Evolutionary conservation across 92 coral and sea anemone genomes (phyloP).

Genomic region (Zoanthus sociatus): DNA sequence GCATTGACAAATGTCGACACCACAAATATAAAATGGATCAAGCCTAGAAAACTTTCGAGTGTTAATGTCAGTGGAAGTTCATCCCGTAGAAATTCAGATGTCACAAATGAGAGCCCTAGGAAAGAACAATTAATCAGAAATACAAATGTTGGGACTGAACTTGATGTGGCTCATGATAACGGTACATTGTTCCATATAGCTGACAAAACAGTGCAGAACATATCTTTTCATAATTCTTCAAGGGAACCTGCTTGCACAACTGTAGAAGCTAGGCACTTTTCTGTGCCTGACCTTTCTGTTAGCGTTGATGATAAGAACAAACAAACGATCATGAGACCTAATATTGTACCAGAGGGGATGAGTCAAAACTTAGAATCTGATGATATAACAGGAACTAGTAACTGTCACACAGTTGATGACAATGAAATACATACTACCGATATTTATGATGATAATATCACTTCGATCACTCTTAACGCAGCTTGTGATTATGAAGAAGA

Average conservation of each 20-base stretch:
- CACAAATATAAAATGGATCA: slow-evolving; percentile 60
- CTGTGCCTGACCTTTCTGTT: not conserved
- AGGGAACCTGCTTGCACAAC: not conserved
- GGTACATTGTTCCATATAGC: not conserved
- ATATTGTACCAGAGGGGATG: no score
- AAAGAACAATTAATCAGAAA: not conserved
- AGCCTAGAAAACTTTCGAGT: slow-evolving; percentile 57
- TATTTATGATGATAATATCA: not conserved
- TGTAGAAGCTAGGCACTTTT: not conserved
- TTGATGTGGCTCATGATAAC: not conserved
- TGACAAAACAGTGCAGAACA: not conserved
- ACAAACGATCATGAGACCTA: not conserved
- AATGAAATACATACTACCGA: not conserved
- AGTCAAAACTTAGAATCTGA: not conserved
- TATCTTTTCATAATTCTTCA: not conserved
- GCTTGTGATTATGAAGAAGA: not conserved
- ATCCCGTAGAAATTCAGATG: not conserved
- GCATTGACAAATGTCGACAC: slow-evolving; percentile 66
- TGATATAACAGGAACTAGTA: not conserved
- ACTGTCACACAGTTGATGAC: not conserved
- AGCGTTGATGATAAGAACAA: not conserved
- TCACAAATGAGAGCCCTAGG: not conserved
- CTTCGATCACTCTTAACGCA: not conserved
- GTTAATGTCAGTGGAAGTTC: not conserved
- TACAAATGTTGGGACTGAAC: not conserved